These are phyloP conservation scores for Hoplostethus atlanticus DNA, from an alignment of 2,797 vertebrate species.

Conservation along the genomic window DNA sequence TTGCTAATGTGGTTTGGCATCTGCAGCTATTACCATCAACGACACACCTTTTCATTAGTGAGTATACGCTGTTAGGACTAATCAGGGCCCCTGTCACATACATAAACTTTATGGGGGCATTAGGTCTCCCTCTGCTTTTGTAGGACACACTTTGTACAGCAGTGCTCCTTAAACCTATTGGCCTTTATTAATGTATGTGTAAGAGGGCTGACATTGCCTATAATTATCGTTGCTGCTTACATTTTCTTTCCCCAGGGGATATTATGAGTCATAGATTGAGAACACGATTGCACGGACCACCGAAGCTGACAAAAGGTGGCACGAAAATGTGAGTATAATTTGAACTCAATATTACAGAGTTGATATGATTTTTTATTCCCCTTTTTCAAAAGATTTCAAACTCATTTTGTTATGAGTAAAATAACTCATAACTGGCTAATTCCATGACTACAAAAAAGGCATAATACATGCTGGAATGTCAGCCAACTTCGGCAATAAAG, in stretches of 20 bases:
- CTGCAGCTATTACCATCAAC: slow-evolving; percentile 3
- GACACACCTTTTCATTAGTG: slow-evolving; percentile 37
- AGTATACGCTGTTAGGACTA: background rate
- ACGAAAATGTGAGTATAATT: no score
- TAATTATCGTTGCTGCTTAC: background rate
- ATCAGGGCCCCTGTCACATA: slow-evolving; percentile 19
- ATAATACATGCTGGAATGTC: no score
- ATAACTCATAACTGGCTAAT: no score
- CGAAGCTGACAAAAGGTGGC: no score
- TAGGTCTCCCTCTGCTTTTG: background rate
- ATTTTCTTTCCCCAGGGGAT: background rate
- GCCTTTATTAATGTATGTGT: background rate
- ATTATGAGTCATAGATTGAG: background rate
- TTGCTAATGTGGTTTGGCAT: background rate
- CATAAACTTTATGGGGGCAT: slow-evolving; percentile 14
- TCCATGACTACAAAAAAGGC: no score
- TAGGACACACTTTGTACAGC: background rate
- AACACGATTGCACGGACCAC: background rate
- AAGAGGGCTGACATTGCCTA: background rate
- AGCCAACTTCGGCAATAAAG: no score
- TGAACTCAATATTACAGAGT: no score
- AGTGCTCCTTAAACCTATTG: background rate
- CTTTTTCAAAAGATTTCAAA: no score
- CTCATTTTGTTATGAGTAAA: no score
- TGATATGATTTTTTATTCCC: no score